Base-by-base conservation (phyloP, 2,888 invertebrate species). In the Drosophila limbata region DNA sequence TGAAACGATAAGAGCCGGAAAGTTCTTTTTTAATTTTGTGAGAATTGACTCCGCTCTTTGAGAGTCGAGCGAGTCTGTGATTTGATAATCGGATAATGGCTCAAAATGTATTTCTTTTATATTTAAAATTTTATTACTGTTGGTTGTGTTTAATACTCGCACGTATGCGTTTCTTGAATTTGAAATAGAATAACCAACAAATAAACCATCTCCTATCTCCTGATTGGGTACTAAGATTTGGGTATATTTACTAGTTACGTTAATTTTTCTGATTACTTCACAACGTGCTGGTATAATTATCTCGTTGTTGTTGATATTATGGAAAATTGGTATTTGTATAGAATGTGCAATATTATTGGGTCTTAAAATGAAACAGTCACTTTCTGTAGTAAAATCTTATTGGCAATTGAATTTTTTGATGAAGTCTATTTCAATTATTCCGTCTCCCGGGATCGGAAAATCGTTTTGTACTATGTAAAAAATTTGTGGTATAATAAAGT, bases 191-290 rank as follows among this genome's bases (percentile, higher is more conserved):
- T 15, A 39, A 5, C 21, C 37, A 10, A 51, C 19, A 21, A 37
- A 51, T 19, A 51, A n/a, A 50, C 35, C 33, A 50, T 37, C 13
- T 8, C 13, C 19, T 37, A 37, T 51, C 21, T 51, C 37, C 17
- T 51, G 51, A 13, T 51, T 37, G 21, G 21, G 25, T 37, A 37
- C 35, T 10, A 50, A 19, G 6, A 33, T 35, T 25, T 17, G 33
- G 35, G 17, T 25, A 13, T 35, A 4, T 19, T 19, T 17, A 4
- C 11, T 19, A 35, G 17, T 35, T 33, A 50, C n/a, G 11, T 35
- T 35, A 13, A 33, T 33, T 33, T 33, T 13, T 45, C n/a, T n/a
- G 13, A 45, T n/a, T 6, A 45, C 45, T 25, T 45, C 13, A n/a
- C 13, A 45, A 13, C 45, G 11, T 6, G 45, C 13, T 45, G 45